phyloP scores from a whole-genome alignment of 2,113 vertebrate genomes.

The Atrichornis clamosus region DNA sequence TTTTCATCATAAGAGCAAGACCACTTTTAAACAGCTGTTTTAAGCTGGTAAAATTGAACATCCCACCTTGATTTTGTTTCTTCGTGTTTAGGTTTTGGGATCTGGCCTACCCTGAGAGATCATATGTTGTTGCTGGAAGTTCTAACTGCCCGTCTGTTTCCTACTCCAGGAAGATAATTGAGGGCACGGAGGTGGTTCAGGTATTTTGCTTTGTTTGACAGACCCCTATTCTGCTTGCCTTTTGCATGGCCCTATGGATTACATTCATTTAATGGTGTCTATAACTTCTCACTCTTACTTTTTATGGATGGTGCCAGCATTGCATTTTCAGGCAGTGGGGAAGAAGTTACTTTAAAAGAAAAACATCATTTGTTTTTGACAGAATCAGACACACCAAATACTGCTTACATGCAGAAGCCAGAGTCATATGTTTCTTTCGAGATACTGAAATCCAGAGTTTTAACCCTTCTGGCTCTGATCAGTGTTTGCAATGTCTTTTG shows the following conservation, averaged over 20 bases:
- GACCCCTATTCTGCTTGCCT: not conserved
- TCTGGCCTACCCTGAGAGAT: conserved; percentile 92
- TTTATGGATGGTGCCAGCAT: not conserved
- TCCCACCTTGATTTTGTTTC: not conserved
- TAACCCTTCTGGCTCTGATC: not conserved
- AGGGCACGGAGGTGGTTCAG: conserved; percentile 97
- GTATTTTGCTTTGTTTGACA: conserved; percentile 64
- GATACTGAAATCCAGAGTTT: not conserved
- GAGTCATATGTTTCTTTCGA: not conserved
- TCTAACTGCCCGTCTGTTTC: conserved; percentile 87
- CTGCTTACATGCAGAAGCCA: not conserved
- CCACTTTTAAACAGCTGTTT: not conserved
- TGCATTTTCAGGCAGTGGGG: not conserved
- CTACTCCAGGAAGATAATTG: conserved; percentile 97
- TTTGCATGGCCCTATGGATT: not conserved
- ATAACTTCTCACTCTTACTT: not conserved
- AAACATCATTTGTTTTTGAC: not conserved
- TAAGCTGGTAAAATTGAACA: not conserved
- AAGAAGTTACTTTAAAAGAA: not conserved
- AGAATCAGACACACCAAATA: not conserved
- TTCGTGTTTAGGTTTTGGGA: conserved; percentile 90
- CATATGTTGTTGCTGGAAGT: conserved; percentile 90
- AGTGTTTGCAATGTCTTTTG: not conserved
- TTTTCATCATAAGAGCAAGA: not conserved
- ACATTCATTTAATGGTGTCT: not conserved